Evolutionary conservation across 2,113 vertebrate species (phyloP), one percentile per base, ranked within the genome.

Genomic region (Microtus ochrogaster): DNA sequence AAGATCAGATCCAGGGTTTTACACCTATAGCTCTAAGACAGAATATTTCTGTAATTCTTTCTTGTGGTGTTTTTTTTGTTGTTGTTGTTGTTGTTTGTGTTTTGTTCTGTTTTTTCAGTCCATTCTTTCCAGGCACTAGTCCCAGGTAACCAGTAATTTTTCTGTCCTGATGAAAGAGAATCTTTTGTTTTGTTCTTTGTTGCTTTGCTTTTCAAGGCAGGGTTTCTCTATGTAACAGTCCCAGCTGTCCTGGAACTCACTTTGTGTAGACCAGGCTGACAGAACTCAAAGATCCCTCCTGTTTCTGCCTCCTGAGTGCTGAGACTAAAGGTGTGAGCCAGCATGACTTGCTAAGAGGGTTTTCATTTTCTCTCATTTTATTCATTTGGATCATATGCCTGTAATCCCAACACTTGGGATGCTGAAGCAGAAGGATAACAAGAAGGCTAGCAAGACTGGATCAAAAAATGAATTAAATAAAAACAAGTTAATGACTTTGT

Each of bases 301-400:
- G 16, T n/a, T n/a, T n/a, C 33, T 72, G 36, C 17, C 36, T 72
- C 33, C 36, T 7, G 36, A 72, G 36, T 72, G 70, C 33, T n/a
- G 70, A 21, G 36, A 72, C n/a, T n/a, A 72, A 72, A n/a, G 70
- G 17, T 72, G 36, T 72, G 33, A 14, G 36, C 7, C 70, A 72
- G 17, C 28, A 3, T 9, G 36, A 17, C 70, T n/a, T 72, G 17
- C 7, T n/a, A n/a, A 72, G 19, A 72, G 58, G 58, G 70, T 72
- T n/a, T 95, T 47, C 10, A 74, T 78, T 95, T 95, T 77, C 30
- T 91, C 63, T 11, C 81, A 82, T 82, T 94, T 92, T 84, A 74
- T 65, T 58, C 24, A 92, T n/a, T 33, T 94, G 24, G 47, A 26
- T 65, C 17, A n/a, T 78, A 8, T 36, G 17, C 58, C 21, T 65